phyloP scores from a whole-genome alignment of 2,888 invertebrate genomes.

The Lasioglossum figueresi region DNA sequence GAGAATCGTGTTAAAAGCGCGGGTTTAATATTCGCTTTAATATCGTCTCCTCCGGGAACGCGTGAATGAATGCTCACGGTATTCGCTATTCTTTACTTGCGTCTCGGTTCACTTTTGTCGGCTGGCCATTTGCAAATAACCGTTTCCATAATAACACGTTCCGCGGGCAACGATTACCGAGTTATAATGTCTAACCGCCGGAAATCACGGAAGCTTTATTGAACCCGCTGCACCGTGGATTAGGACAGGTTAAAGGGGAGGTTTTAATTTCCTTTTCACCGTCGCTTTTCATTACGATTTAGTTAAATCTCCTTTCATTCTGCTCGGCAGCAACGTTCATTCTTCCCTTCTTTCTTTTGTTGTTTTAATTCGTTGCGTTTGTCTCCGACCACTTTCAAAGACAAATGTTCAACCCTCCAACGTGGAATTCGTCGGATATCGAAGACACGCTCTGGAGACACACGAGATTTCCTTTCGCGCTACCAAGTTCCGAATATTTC shows the following conservation, averaged over 20 bases:
- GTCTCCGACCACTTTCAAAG: neutral
- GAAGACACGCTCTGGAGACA: neutral
- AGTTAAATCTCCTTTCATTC: constrained; percentile 37
- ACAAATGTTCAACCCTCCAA: neutral
- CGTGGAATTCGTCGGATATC: neutral
- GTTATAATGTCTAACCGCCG: constrained; percentile 58
- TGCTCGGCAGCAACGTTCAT: constrained; percentile 1
- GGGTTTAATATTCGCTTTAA: neutral
- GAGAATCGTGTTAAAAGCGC: neutral
- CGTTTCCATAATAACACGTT: constrained; percentile 50
- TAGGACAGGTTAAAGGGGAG: constrained; percentile 53
- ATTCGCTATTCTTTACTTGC: constrained; percentile 9
- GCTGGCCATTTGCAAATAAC: constrained; percentile 46
- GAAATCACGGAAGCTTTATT: constrained; percentile 64
- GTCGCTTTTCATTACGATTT: constrained; percentile 32
- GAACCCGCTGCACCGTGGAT: constrained; percentile 50
- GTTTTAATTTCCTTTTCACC: constrained; percentile 60
- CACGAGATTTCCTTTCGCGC: neutral
- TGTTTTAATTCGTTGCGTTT: constrained; percentile 13
- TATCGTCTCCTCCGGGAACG: constrained; percentile 12
- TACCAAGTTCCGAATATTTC: neutral
- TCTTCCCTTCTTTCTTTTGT: constrained; percentile 3
- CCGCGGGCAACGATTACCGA: constrained; percentile 46
- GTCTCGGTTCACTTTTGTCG: constrained; percentile 36
- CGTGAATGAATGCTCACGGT: constrained; percentile 8